Conservation (phyloP, 2,113 vertebrate genomes). For the Gobiocypris rarus region DNA sequence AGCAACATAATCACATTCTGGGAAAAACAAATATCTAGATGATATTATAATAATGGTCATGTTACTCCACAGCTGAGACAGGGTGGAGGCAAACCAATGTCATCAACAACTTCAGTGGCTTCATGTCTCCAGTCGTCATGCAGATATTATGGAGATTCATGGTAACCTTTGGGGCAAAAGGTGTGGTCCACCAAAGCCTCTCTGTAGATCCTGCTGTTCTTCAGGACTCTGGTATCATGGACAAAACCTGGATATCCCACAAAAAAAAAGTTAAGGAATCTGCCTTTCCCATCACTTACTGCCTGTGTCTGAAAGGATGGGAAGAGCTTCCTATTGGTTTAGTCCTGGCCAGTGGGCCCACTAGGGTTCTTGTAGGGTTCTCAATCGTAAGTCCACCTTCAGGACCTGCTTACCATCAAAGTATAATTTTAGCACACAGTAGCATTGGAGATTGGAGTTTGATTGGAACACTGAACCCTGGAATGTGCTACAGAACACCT, state of each 20-base stretch:
- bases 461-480: neutral
- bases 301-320: slow-evolving; percentile 10
- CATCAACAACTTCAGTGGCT: neutral
- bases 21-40: no score
- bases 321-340: slow-evolving; percentile 6
- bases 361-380: no score
- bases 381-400: no score
- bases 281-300: neutral
- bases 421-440: no score
- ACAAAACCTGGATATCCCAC: no score
- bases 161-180: slow-evolving; percentile 2
- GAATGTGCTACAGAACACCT: neutral
- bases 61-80: neutral
- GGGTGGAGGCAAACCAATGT: neutral
- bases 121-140: slow-evolving; percentile 23
- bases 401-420: no score
- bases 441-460: no score
- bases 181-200: neutral
- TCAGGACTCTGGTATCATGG: no score
- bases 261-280: slow-evolving; percentile 20
- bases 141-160: neutral
- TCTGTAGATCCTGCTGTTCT: neutral
- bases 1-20: no score
- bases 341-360: neutral
- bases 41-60: no score